Evolutionary conservation across 2,797 vertebrate genomes (phyloP), one percentile per base, ranked within the genome.

Genomic region (Okamejei kenojei): DNA sequence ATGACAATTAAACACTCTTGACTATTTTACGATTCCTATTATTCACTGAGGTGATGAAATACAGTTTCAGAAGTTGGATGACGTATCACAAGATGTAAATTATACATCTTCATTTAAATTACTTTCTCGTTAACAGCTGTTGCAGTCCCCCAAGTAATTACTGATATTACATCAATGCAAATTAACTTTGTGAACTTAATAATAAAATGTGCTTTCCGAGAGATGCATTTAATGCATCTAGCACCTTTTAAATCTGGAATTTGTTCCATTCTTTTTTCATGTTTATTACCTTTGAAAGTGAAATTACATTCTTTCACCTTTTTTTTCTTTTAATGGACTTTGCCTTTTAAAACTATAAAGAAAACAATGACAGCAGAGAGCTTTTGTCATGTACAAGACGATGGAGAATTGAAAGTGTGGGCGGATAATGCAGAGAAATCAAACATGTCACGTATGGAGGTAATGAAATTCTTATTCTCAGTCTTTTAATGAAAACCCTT

Each of bases 401-500:
- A 38, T 68, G 7, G 84, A 88, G 63, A 88, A 88, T 29, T 68
- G n/a, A 68, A 88, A 68, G 61, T 68, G 17, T 68, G 84, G 84
- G 84, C 68, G 84, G 84, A 68, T 65, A 88, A 68, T 88, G n/a
- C 32, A 68, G 29, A 76, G 54, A 92, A 29, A 76, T 74, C 71
- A 17, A 38, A 76, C 11, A 92, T 38, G 71, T 76, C 90, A 92
- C 23, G 23, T 54, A 38, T 92, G 71, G n/a, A 7, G 26, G 71
- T 73, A 68, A 54, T 92, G 21, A 92, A 92, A 92, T 74, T 45
- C 90, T 92, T 76, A 58, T 92, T 76, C 90, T 54, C 90, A 29
- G 23, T 63, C 90, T 29, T 23, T 76, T 54, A 88, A 88, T 88
- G 84, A 88, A 88, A 88, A 88, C 65, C 15, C 63, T 65, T 68